A percentile compares a stretch with the other conserved stretches of the same genome.
Conservation (phyloP, 2,888 invertebrate genomes). For the Leucophenga montana region DNA sequence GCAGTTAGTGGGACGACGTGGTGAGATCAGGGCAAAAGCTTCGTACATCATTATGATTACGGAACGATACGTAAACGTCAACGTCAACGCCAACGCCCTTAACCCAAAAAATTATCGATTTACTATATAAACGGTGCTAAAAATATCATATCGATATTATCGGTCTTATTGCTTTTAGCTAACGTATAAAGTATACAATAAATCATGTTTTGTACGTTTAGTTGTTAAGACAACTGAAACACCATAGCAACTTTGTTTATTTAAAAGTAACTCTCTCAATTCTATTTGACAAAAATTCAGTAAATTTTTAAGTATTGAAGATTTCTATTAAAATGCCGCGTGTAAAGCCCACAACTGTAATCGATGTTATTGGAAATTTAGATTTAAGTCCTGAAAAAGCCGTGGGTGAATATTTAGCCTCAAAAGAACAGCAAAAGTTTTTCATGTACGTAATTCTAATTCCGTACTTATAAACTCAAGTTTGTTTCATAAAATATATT, state of each 20-base stretch:
- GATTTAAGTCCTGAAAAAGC: conserved; percentile 64
- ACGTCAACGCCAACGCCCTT: no score
- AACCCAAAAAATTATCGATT: no score
- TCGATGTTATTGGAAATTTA: conserved; percentile 63
- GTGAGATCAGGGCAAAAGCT: no score
- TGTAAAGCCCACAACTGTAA: conserved; percentile 58
- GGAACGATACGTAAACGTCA: no score
- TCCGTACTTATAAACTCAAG: not conserved
- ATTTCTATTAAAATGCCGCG: conserved; percentile 56
- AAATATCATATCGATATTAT: no score
- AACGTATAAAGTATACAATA: no score
- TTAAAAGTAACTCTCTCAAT: not conserved
- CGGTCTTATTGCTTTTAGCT: no score
- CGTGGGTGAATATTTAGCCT: conserved; percentile 61
- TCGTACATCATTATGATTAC: no score
- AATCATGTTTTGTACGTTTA: not conserved
- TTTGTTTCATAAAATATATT: not conserved
- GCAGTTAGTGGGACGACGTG: no score
- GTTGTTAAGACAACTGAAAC: conserved; percentile 5
- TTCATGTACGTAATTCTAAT: conserved; percentile 55
- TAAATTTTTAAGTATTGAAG: no score
- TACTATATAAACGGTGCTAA: no score
- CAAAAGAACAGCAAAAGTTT: conserved; percentile 60
- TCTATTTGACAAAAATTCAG: no score
- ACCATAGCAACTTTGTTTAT: conserved; percentile 16